A percentile compares a stretch with the other conserved stretches of the same genome.
These are phyloP conservation scores for Zophobas morio DNA, from an alignment of 1,140 invertebrate genomes.

Conservation along the genomic window DNA sequence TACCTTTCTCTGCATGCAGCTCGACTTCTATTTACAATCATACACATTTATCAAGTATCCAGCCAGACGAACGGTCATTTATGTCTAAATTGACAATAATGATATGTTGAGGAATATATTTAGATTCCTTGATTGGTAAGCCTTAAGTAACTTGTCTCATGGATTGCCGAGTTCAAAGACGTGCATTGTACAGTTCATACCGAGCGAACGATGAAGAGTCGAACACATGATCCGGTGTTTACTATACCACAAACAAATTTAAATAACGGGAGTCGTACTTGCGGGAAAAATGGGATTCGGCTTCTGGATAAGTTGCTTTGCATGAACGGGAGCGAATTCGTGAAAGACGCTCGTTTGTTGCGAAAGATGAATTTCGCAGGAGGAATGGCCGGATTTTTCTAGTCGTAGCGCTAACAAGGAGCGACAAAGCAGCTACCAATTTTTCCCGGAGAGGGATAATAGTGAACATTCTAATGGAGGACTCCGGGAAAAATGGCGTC, in stretches of 20 bases:
- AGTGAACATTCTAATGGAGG: too few species aligned
- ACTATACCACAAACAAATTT: conserved; percentile 18
- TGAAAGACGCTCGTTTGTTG: too few species aligned
- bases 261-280: conserved; percentile 17
- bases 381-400: too few species aligned
- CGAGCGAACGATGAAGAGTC: conserved; percentile 7
- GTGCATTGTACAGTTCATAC: conserved; percentile 22
- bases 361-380: too few species aligned
- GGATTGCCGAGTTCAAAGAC: conserved; percentile 36
- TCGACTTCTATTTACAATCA: conserved; percentile 57
- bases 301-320: too few species aligned
- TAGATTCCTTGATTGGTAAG: conserved; percentile 50
- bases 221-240: not conserved
- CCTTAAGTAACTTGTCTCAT: conserved; percentile 49
- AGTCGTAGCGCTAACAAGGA: too few species aligned
- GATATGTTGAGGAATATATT: conserved; percentile 57
- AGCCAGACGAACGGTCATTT: conserved; percentile 55
- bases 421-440: too few species aligned
- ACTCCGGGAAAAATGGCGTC: too few species aligned
- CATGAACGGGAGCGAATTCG: too few species aligned
- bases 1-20: conserved; percentile 52
- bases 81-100: conserved; percentile 62
- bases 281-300: not conserved
- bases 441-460: too few species aligned
- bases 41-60: conserved; percentile 57